Percentiles rank a stretch among this genome's conserved stretches.
These are phyloP conservation scores for Heliconius melpomene DNA, from an alignment of 1,140 invertebrate genomes.

Conservation along the genomic window DNA sequence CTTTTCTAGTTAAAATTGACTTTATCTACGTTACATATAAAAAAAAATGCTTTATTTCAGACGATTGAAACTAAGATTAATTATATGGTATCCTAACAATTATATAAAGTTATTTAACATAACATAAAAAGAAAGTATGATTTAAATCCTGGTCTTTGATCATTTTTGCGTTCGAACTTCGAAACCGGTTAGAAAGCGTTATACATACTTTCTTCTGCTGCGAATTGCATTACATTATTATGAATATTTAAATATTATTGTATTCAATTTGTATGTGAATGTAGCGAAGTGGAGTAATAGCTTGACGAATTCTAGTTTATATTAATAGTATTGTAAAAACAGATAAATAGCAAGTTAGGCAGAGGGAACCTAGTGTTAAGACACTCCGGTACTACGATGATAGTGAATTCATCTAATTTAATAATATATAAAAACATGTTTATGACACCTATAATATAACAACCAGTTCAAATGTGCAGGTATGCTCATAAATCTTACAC, in stretches of 20 bases:
- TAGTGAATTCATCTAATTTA: background rate
- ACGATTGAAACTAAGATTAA: too few species aligned
- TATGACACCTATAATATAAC: background rate
- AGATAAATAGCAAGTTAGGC: too few species aligned
- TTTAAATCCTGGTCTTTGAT: slow-evolving; percentile 15
- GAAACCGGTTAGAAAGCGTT: slow-evolving; percentile 16
- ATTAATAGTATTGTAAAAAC: background rate
- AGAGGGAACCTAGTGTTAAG: too few species aligned
- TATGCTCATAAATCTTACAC: slow-evolving; percentile 16
- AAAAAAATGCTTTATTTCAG: too few species aligned
- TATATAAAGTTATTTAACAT: slow-evolving; percentile 7
- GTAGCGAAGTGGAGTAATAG: background rate
- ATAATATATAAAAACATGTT: background rate
- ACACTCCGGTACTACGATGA: background rate
- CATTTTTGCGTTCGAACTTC: background rate
- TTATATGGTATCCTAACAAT: background rate
- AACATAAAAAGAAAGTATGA: background rate
- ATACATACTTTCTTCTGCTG: slow-evolving; percentile 11
- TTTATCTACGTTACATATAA: too few species aligned
- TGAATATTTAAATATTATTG: background rate
- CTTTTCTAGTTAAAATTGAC: too few species aligned
- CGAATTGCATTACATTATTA: slow-evolving; percentile 1
- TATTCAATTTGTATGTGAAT: background rate
- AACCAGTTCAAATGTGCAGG: background rate
- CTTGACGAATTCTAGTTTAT: background rate